Percentiles rank a stretch among this genome's conserved stretches.
phyloP scores from a whole-genome alignment of 2,797 vertebrate species.

The Xenentodon cancila region DNA sequence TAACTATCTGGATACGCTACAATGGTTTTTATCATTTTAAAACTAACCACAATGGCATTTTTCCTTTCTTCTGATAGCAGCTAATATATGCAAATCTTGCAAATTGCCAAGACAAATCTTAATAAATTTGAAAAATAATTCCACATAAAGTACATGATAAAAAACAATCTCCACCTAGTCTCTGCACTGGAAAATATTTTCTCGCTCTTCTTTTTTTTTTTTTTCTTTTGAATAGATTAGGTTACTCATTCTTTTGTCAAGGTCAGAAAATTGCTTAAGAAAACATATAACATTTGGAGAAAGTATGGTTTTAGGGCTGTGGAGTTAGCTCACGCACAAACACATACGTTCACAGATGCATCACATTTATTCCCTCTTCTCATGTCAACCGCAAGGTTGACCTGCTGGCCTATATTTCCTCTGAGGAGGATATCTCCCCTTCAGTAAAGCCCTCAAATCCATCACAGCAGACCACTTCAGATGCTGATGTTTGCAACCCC shows the following conservation, averaged over 20 bases:
- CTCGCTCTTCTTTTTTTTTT: no score
- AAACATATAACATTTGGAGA: conserved; percentile 35
- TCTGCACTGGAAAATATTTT: no score
- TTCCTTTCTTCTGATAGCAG: neutral
- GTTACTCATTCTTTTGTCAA: no score
- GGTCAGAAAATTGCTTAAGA: neutral
- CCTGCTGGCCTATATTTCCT: conserved; percentile 73
- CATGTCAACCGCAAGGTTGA: conserved; percentile 71
- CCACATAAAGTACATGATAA: neutral
- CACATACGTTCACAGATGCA: conserved; percentile 36
- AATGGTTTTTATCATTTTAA: no score
- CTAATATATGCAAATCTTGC: no score
- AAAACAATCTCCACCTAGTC: neutral
- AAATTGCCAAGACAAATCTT: neutral
- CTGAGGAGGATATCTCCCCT: conserved; percentile 66
- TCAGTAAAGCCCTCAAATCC: conserved; percentile 67
- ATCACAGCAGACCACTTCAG: conserved; percentile 59
- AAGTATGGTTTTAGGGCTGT: conserved; percentile 16
- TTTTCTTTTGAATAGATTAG: no score
- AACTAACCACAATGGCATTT: neutral
- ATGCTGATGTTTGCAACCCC: conserved; percentile 61
- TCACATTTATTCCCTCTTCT: conserved; percentile 56
- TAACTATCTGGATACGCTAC: neutral
- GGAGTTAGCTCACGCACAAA: conserved; percentile 22
- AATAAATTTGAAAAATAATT: no score